Evolutionary conservation across 2,888 invertebrate species (phyloP).

Genomic region (Philopedon plagiatum): DNA sequence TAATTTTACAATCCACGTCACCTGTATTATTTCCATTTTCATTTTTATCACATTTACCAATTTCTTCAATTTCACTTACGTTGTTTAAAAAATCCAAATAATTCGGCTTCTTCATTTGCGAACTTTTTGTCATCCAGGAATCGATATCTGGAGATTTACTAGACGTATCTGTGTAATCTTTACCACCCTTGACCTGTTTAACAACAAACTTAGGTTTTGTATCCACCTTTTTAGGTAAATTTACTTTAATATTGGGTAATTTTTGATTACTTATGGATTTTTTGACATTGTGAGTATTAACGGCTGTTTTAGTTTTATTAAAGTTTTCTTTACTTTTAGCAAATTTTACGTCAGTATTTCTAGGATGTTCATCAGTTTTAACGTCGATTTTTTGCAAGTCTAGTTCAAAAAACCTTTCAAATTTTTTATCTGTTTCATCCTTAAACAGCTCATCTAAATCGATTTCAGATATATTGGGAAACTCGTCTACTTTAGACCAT

Average conservation of each 20-base stretch:
- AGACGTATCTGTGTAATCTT: constrained; percentile 49
- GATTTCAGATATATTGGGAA: constrained; percentile 58
- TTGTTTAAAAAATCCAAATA: constrained; percentile 61
- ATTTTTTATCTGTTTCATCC: constrained; percentile 56
- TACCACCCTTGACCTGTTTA: constrained; percentile 52
- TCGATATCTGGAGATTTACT: constrained; percentile 56
- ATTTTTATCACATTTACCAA: constrained; percentile 1
- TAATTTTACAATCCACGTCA: constrained; percentile 46
- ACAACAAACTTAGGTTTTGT: constrained; percentile 40
- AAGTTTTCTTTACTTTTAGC: background rate
- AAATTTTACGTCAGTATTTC: constrained; percentile 42
- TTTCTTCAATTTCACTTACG: constrained; percentile 57
- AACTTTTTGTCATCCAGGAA: constrained; percentile 61
- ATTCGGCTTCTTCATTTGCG: constrained; percentile 54
- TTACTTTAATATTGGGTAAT: constrained; percentile 29
- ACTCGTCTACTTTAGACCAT: constrained; percentile 51
- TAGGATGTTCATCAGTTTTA: background rate
- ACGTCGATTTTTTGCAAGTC: constrained; percentile 50
- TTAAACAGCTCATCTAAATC: constrained; percentile 59
- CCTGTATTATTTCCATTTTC: background rate
- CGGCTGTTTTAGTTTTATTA: background rate
- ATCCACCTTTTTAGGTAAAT: background rate
- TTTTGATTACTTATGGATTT: background rate
- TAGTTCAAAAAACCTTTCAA: constrained; percentile 52
- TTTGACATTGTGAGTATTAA: background rate